These are phyloP conservation scores for Sialis lutaria DNA, from an alignment of 2,888 invertebrate genomes.

Conservation along the genomic window DNA sequence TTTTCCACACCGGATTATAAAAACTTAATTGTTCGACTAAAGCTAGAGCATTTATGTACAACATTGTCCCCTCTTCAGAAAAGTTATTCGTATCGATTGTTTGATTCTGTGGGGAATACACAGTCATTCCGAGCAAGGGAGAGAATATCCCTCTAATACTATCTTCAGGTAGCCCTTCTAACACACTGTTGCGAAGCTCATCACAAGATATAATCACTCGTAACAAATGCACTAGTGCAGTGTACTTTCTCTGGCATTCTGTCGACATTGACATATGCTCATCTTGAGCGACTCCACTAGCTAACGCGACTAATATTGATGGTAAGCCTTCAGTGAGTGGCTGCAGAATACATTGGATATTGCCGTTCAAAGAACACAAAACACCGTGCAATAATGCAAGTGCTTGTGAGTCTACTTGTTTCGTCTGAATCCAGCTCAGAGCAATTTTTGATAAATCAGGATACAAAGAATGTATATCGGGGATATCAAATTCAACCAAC, in stretches of 20 bases:
- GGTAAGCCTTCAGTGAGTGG: constrained; percentile 21
- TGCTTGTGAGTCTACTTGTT: constrained; percentile 27
- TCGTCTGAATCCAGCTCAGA: constrained; percentile 29
- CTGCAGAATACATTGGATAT: constrained; percentile 17
- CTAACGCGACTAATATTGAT: constrained; percentile 24
- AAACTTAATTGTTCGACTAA: constrained; percentile 29
- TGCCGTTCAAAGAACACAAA: constrained; percentile 18
- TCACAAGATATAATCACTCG: constrained; percentile 24
- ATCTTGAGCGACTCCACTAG: constrained; percentile 17
- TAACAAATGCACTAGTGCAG: constrained; percentile 29
- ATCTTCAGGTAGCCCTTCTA: constrained; percentile 22
- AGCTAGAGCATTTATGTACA: constrained; percentile 30
- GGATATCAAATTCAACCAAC: constrained; percentile 25
- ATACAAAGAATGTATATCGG: constrained; percentile 23
- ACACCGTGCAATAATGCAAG: constrained; percentile 25
- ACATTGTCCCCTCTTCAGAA: constrained; percentile 24
- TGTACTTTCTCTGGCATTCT: constrained; percentile 23
- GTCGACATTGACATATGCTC: constrained; percentile 13
- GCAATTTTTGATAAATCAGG: constrained; percentile 24
- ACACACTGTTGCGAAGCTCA: constrained; percentile 20
- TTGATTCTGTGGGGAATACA: constrained; percentile 13
- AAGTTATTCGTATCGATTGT: constrained; percentile 14
- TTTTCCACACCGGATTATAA: constrained; percentile 26
- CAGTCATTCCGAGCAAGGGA: constrained; percentile 19
- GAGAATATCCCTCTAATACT: constrained; percentile 24